Evolutionary conservation across 2,113 vertebrate species (phyloP), one percentile per base, ranked within the genome.

Genomic region (Puffinus mauretanicus): DNA sequence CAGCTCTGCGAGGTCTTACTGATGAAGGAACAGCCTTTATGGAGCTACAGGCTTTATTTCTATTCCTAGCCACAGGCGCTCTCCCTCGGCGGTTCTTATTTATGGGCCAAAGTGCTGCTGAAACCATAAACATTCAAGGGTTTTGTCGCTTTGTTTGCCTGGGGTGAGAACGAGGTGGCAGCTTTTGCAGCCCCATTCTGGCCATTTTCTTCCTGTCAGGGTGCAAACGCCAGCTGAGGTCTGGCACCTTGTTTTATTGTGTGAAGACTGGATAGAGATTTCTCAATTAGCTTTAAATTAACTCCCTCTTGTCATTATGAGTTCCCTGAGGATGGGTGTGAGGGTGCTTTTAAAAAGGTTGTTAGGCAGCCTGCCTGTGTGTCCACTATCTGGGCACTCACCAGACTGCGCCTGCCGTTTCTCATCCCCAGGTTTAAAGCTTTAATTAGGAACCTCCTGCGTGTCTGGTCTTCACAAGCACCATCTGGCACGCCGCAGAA

Each of bases 281-380:
- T 97, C 98, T 98, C 97, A 97, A 98, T 97, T 96, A 98, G 94
- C 97, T 98, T 98, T 97, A 96, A 98, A 98, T 98, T 97, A 98
- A 97, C 98, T 98, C 96, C 90, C 92, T 96, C 96, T 98, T 97
- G 94, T 96, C 96, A 95, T 98, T 97, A 97, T 82, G 94, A 69
- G 93, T 46, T 98, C 98, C 98, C 98, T 4, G 25, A 96, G 97
- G 98, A 97, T 91, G 92, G 67, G 73, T 97, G 92, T 90, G 78
- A 96, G 89, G 21, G 44, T 79, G 81, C 66, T 91, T 93, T 90
- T 95, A 88, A 90, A 96, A 96, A 96, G 80, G 72, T 94, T 5
- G 7, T 93, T 90, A 82, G 91, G 88, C 96, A 93, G 94, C 73
- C 91, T 49, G 73, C 60, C 96, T 92, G 49, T 85, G 61, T 70